Base-by-base conservation (phyloP, 2,113 vertebrate genomes). In the Lanius collurio region DNA sequence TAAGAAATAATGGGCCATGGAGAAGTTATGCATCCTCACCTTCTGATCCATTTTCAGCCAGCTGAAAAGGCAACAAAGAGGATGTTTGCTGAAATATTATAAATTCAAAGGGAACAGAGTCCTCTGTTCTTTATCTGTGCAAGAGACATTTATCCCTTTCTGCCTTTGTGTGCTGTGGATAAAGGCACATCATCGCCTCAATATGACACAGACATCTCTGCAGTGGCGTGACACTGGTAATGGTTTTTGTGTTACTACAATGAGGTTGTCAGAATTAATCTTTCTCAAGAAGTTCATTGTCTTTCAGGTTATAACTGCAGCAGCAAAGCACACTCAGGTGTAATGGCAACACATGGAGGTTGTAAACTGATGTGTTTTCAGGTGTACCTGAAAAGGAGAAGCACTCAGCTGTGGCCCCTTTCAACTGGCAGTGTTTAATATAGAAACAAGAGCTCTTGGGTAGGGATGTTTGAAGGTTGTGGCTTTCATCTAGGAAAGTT, bases 21-120 rank as follows among this genome's bases (percentile, higher is more conserved):
- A 83, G 81, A 75, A 92, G 84, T 90, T 94, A 28, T 28, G 28
- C 52, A 84, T 83, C 71, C 76, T 96, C 87, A 88, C 84, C 85
- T 95, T 87, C n/a, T 79, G 89, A 94, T 94, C 91, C 76, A 80
- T 94, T 94, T 90, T 87, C 82, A 94, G 69, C 65, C 93, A 92
- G 74, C 75, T 89, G 87, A 85, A 77, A 84, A 89, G 81, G 82
- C 63, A 89, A 31, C 76, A 60, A 86, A 56, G 65, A 75, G 42
- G 30, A 53, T 47, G 37, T 62, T 95, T 89, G 90, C 26, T 67
- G 78, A 81, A 89, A 84, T 90, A 57, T 71, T 78, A 75, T 27
- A 46, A 83, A 90, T 93, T 89, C 93, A 89, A 53, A 87, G 68
- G 18, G 52, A 90, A 24, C 67, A 81, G 52, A 62, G 33, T 64